phyloP scores from a whole-genome alignment of 2,888 invertebrate genomes.

The Himalopsyche kuldschensis region DNA sequence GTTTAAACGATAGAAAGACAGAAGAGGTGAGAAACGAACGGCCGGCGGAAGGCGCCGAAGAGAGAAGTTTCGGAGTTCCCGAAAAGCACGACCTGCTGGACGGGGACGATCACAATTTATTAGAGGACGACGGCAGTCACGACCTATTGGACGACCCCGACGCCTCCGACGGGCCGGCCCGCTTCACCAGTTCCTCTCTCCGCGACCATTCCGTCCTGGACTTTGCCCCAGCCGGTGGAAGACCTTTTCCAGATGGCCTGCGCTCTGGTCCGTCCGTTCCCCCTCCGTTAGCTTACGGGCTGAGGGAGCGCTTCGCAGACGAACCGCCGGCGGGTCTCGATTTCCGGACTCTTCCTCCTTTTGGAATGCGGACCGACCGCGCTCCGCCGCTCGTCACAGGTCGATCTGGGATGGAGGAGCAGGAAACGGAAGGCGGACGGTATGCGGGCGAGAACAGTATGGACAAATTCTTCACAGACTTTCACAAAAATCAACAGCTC shows the following conservation, averaged over 20 bases:
- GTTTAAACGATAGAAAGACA: background rate
- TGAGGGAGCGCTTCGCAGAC: constrained; percentile 33
- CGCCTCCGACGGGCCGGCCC: background rate
- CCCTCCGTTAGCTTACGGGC: constrained; percentile 25
- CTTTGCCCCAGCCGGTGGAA: constrained; percentile 44
- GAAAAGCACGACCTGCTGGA: constrained; percentile 57
- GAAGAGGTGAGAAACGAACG: background rate
- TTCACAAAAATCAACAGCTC: constrained; percentile 65
- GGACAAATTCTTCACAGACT: constrained; percentile 74
- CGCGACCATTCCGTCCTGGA: background rate
- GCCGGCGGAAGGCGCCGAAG: background rate
- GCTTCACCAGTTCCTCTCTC: background rate
- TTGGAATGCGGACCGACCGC: constrained; percentile 38
- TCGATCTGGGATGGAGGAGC: background rate
- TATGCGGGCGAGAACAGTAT: constrained; percentile 57
- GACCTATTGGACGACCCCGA: constrained; percentile 15
- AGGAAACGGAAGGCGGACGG: constrained; percentile 43
- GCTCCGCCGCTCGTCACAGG: background rate
- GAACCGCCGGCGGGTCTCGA: constrained; percentile 14
- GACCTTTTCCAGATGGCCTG: constrained; percentile 41
- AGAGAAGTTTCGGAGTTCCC: constrained; percentile 8
- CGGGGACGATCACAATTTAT: constrained; percentile 46
- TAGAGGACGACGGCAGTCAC: constrained; percentile 36
- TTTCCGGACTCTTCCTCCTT: constrained; percentile 34
- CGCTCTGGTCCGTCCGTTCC: constrained; percentile 5